These are phyloP conservation scores for Rhyacophila evoluta DNA, from an alignment of 2,888 invertebrate species.

Conservation along the genomic window DNA sequence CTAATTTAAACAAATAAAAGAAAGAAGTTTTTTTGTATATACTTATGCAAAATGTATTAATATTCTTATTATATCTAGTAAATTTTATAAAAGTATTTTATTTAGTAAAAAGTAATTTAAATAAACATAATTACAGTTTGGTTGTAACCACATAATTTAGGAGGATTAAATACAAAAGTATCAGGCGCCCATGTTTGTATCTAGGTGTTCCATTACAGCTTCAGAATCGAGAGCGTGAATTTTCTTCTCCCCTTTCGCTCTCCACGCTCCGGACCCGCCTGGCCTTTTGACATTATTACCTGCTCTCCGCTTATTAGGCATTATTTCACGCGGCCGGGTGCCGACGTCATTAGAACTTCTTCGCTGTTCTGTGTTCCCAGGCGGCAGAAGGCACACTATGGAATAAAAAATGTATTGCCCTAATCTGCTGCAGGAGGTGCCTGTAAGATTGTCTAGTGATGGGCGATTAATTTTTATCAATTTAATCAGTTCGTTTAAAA, in stretches of 20 bases:
- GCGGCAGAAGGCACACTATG: neutral
- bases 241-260: neutral
- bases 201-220: neutral
- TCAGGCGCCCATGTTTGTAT: neutral
- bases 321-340: conserved; percentile 45
- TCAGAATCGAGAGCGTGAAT: conserved; percentile 19
- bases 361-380: conserved; percentile 22
- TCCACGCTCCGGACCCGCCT: neutral
- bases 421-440: neutral
- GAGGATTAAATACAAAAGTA: neutral
- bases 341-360: conserved; percentile 23
- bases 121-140: too few species aligned
- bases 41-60: too few species aligned
- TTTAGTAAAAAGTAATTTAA: too few species aligned
- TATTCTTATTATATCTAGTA: too few species aligned
- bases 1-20: too few species aligned
- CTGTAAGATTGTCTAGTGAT: neutral
- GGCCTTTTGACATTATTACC: conserved; percentile 31
- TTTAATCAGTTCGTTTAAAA: too few species aligned
- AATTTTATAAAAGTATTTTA: too few species aligned
- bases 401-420: neutral
- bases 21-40: too few species aligned
- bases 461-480: too few species aligned
- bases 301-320: conserved; percentile 44
- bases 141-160: too few species aligned